Conservation (phyloP, 2,113 vertebrate genomes). For the Alethe diademata region DNA sequence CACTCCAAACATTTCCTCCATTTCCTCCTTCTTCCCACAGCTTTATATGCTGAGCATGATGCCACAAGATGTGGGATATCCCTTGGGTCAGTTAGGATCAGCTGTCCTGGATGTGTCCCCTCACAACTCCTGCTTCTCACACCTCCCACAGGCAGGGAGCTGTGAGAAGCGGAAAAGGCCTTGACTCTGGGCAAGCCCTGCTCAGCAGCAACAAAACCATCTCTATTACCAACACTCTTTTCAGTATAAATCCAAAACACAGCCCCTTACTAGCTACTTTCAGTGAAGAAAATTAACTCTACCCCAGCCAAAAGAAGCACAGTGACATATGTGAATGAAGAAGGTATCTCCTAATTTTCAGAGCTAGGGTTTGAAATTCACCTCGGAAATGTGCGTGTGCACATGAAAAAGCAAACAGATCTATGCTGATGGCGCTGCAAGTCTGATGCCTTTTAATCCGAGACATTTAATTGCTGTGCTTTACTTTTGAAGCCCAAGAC, state of each 20-base stretch:
- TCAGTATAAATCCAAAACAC: neutral
- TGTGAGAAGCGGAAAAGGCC: neutral
- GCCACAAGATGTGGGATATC: neutral
- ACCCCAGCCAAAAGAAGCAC: neutral
- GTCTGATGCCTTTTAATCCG: neutral
- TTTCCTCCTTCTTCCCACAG: neutral
- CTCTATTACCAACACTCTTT: neutral
- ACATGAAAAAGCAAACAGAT: neutral
- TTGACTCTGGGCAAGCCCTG: neutral
- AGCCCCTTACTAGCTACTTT: neutral
- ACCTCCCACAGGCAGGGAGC: no score
- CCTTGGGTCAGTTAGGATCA: neutral
- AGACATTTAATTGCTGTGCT: neutral
- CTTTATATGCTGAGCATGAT: neutral
- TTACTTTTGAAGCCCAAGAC: neutral
- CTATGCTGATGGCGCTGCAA: neutral
- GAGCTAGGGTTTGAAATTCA: neutral
- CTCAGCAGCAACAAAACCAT: neutral
- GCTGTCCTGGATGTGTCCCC: neutral
- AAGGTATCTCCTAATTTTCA: neutral
- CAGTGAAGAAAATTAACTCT: neutral
- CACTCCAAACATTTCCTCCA: neutral
- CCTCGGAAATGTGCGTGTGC: fast-evolving
- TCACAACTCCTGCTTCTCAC: neutral
- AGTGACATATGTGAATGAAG: neutral